These are phyloP conservation scores for Umimayanthus chanpuru DNA, from an alignment of 92 coral and sea anemone species.

Conservation along the genomic window DNA sequence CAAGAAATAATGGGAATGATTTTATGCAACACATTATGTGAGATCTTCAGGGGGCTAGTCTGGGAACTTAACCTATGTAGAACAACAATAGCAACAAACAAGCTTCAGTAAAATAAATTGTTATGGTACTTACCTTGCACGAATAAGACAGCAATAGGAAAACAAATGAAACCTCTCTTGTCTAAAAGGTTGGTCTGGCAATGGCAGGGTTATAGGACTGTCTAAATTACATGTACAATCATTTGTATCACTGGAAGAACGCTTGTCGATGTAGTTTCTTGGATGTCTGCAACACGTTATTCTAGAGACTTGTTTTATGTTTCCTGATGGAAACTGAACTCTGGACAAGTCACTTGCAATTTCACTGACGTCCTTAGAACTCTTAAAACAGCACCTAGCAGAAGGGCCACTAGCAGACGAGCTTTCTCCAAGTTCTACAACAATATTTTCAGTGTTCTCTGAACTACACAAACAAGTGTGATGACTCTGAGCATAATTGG, in stretches of 20 bases:
- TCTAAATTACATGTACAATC: not conserved
- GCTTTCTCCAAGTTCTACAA: not conserved
- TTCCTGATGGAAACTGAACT: not conserved
- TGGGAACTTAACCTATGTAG: too few relatives aligned
- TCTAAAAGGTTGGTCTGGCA: not conserved
- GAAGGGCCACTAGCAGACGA: too few relatives aligned
- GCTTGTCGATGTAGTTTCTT: not conserved
- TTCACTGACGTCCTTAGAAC: not conserved
- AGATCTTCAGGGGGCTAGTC: too few relatives aligned
- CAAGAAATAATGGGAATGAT: too few relatives aligned
- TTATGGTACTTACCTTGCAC: conserved; percentile 11
- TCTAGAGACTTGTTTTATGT: not conserved
- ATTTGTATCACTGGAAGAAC: not conserved
- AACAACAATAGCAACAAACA: too few relatives aligned
- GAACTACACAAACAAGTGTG: not conserved
- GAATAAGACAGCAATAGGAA: conserved; percentile 38
- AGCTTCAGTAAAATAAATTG: not conserved
- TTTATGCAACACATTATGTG: too few relatives aligned
- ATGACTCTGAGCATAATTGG: not conserved
- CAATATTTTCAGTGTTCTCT: not conserved
- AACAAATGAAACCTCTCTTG: conserved; percentile 27
- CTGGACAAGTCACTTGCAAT: not conserved
- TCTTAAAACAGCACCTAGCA: not conserved
- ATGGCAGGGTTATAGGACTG: not conserved
- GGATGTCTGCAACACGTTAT: not conserved